These are phyloP conservation scores for Erpetoichthys calabaricus DNA, from an alignment of 2,797 vertebrate genomes.

Conservation along the genomic window DNA sequence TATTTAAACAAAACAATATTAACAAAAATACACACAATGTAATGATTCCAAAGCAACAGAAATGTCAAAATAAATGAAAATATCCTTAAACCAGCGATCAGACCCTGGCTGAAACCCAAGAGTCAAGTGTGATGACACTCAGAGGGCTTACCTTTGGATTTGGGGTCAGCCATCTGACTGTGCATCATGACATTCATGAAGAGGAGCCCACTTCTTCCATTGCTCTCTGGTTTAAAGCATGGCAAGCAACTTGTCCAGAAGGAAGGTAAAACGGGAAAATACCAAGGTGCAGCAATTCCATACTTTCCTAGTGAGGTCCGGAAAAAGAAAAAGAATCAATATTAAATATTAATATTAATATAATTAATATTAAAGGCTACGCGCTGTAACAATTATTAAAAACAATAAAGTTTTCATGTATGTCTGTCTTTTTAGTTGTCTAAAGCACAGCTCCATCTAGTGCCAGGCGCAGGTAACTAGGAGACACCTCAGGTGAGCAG, in stretches of 20 bases:
- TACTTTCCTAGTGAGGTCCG: constrained; percentile 62
- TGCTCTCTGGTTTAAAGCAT: constrained; percentile 37
- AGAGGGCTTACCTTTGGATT: constrained; percentile 39
- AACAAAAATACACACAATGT: no score
- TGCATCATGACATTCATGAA: constrained; percentile 72
- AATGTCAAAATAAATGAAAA: no score
- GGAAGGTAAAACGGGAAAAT: constrained; percentile 75
- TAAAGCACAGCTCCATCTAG: no score
- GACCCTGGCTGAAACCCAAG: no score
- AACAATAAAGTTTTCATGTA: background rate
- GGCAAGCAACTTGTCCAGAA: constrained; percentile 66
- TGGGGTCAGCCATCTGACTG: constrained; percentile 40
- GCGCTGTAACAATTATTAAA: background rate
- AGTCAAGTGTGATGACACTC: background rate
- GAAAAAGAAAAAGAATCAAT: constrained; percentile 5
- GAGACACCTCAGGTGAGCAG: no score
- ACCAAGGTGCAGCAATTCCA: constrained; percentile 77
- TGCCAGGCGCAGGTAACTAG: no score
- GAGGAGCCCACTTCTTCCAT: constrained; percentile 44
- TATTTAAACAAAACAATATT: no score
- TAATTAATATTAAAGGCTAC: background rate
- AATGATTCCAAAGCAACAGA: no score
- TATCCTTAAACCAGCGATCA: no score
- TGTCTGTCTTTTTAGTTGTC: background rate
- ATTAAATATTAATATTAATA: no score